Evolutionary conservation across 2,113 vertebrate genomes (phyloP).

Genomic region (Casuarius casuarius): DNA sequence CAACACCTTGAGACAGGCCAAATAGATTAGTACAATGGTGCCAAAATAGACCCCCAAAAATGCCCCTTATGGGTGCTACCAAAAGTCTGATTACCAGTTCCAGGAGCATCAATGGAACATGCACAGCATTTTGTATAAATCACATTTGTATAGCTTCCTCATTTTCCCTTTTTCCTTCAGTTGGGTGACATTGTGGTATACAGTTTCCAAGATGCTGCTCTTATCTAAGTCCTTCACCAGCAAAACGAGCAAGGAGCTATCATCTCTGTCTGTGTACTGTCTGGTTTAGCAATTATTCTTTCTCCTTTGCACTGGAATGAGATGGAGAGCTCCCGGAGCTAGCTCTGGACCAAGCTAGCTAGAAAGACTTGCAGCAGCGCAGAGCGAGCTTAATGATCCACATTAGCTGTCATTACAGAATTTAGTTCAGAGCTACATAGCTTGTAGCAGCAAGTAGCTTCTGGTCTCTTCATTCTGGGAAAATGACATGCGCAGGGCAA

Average conservation of each 20-base stretch:
- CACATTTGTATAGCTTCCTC: neutral
- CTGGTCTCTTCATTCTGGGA: too few species aligned
- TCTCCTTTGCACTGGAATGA: neutral
- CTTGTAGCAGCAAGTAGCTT: too few species aligned
- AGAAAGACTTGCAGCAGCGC: neutral
- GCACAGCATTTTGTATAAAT: neutral
- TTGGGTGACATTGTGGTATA: neutral
- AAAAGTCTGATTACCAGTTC: neutral
- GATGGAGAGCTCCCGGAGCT: fast-evolving
- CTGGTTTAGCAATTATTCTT: neutral
- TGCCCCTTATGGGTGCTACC: neutral
- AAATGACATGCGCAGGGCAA: too few species aligned
- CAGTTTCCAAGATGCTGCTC: neutral
- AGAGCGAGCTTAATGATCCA: neutral
- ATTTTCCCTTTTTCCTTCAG: neutral
- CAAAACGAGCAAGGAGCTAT: neutral
- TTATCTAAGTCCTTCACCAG: neutral
- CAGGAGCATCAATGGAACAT: neutral
- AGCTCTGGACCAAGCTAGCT: neutral
- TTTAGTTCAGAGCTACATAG: neutral
- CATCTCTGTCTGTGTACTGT: neutral
- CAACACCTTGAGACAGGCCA: neutral
- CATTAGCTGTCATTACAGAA: neutral
- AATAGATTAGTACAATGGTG: neutral
- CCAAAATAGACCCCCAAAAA: neutral